Evolutionary conservation across 2,888 invertebrate genomes (phyloP), one percentile per base, ranked within the genome.

Genomic region (Beris morrisii): DNA sequence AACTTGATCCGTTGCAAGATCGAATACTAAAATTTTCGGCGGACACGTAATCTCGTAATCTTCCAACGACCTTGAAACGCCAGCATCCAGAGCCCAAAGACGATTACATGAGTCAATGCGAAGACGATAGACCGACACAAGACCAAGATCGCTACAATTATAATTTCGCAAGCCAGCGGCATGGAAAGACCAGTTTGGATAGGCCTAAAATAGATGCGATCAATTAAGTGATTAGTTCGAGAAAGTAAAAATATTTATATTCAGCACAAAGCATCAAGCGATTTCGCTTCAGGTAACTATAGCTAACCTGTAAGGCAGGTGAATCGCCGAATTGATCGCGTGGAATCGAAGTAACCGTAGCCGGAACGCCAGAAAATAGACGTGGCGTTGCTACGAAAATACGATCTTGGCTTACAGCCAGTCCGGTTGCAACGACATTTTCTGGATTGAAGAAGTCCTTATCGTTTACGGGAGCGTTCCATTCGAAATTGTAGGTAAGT

Each of bases 21-120:
- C 91, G 72, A 93, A 90, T 65, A 93, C 87, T 64, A 92, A 84
- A 61, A 93, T 84, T 81, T 93, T 93, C 4, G 93, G 93, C 0
- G 90, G 89, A 74, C 93, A 93, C 12, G 85, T 83, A 11, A 83
- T 78, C 58, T 81, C 83, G 73, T 86, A 88, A 70, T 88, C 86
- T 69, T 87, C 88, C 56, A 88, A 74, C 0, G 88, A 88, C 3
- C 81, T 75, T 0, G 72, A 85, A 79, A 74, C 82, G 71, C 73
- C 93, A 3, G 91, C 87, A 79, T 93, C 93, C 66, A 93, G 80
- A 1, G 90, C 88, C 93, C 93, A 93, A 4, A 93, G 82, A 15
- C 93, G 83, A 78, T 92, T 89, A 80, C 93, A 93, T n/a, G 88
- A 85, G 77, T 93, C 93, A 43, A 87, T 82, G 15, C 89, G 85